A percentile compares a stretch with the other conserved stretches of the same genome.
These are phyloP conservation scores for Cephus pygmeus DNA, from an alignment of 2,888 invertebrate species.

Conservation along the genomic window DNA sequence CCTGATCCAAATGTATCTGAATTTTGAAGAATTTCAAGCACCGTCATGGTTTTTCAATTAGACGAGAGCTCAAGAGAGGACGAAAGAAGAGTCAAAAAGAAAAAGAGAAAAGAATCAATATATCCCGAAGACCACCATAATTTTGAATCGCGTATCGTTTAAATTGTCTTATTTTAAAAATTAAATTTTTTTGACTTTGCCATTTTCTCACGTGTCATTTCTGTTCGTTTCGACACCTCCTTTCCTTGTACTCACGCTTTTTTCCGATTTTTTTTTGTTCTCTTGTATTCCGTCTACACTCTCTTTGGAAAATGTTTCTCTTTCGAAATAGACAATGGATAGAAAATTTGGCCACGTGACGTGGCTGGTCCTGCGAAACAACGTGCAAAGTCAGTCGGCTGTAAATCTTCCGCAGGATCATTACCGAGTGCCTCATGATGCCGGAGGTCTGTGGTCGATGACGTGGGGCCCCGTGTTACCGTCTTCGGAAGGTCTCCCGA, in stretches of 20 bases:
- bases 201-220: not conserved
- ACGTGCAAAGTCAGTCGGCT: constrained; percentile 13
- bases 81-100: not conserved
- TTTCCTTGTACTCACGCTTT: constrained; percentile 7
- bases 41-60: too few species aligned
- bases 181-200: too few species aligned
- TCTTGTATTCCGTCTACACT: not conserved
- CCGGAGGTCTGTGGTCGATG: not conserved
- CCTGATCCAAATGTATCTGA: too few species aligned
- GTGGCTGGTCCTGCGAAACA: constrained; percentile 12
- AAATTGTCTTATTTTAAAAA: too few species aligned
- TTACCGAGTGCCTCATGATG: constrained; percentile 4
- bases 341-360: constrained; percentile 35
- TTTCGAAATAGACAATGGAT: constrained; percentile 33
- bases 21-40: too few species aligned
- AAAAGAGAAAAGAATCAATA: too few species aligned
- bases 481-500: not conserved
- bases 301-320: constrained; percentile 31
- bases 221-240: not conserved
- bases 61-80: not conserved
- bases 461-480: not conserved
- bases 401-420: constrained; percentile 35
- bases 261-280: constrained; percentile 6
- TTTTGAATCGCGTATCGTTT: constrained; percentile 15
- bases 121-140: too few species aligned